These are phyloP conservation scores for Lepilemur ruficaudatus DNA, from an alignment of 2,797 vertebrate species.

Conservation along the genomic window DNA sequence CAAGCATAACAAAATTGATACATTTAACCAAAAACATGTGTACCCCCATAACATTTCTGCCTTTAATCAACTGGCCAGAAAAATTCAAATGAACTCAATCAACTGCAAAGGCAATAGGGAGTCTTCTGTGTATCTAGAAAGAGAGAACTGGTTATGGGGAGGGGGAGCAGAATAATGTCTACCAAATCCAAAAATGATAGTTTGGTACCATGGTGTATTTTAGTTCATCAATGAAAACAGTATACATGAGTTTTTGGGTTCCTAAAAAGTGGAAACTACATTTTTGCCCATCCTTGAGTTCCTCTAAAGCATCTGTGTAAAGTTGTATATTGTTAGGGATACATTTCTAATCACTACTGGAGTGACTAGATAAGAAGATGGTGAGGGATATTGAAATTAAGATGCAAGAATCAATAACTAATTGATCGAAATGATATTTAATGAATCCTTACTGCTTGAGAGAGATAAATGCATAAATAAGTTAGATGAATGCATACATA, in stretches of 20 bases:
- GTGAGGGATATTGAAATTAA: background rate
- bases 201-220: background rate
- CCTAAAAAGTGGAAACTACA: background rate
- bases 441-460: background rate
- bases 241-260: background rate
- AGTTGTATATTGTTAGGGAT: background rate
- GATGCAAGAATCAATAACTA: background rate
- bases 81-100: background rate
- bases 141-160: background rate
- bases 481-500: background rate
- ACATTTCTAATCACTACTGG: background rate
- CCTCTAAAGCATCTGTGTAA: background rate
- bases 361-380: background rate
- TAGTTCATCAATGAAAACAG: background rate
- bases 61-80: background rate
- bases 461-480: background rate
- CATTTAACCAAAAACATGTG: no score
- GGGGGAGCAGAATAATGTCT: background rate
- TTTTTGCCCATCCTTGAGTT: background rate
- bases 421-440: background rate
- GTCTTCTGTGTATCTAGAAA: background rate
- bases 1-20: no score
- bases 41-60: background rate
- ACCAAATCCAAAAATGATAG: background rate
- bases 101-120: background rate